phyloP scores from a whole-genome alignment of 2,888 invertebrate species.

The Lepidochitona cinerea region DNA sequence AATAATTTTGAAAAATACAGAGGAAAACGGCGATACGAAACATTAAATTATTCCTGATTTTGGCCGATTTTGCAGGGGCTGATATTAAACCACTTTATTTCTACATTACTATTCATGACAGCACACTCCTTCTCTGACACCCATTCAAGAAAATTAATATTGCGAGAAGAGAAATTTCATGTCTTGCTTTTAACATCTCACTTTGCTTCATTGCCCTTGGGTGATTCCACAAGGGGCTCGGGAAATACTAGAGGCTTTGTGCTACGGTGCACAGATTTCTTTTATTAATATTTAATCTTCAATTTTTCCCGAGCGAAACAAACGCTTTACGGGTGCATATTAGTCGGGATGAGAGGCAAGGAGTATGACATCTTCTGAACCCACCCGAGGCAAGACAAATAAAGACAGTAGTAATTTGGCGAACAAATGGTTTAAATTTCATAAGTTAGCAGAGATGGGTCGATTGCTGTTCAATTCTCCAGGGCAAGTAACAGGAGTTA shows the following conservation, averaged over 20 bases:
- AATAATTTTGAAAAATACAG: constrained; percentile 6
- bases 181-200: not conserved
- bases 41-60: no score
- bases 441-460: not conserved
- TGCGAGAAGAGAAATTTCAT: constrained; percentile 6
- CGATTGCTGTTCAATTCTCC: not conserved
- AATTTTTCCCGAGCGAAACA: not conserved
- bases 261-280: not conserved
- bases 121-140: not conserved
- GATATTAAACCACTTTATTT: not conserved
- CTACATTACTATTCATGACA: not conserved
- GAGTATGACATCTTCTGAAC: not conserved
- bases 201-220: not conserved
- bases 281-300: constrained; percentile 7
- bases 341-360: not conserved
- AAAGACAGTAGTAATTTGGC: not conserved
- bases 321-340: not conserved
- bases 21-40: no score
- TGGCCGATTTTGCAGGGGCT: not conserved
- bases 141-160: constrained; percentile 7
- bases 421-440: constrained; percentile 8
- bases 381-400: not conserved
- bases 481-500: not conserved
- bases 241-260: not conserved
- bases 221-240: not conserved